Percentiles rank a stretch among this genome's conserved stretches.
Evolutionary conservation across 1,140 invertebrate species (phyloP).

Genomic region (Drosophila dunni): DNA sequence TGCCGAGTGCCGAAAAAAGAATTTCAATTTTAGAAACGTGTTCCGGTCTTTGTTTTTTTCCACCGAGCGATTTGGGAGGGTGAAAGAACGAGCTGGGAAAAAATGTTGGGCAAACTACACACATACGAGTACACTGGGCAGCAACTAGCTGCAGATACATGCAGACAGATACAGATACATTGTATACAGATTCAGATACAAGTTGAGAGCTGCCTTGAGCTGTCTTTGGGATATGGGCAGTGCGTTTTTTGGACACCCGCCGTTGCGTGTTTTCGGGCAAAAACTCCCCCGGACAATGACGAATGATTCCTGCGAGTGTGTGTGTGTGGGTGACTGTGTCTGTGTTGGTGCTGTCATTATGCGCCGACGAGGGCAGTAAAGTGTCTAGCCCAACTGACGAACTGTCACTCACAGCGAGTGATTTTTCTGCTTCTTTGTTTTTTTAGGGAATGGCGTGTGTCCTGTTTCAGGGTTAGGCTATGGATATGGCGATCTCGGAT

Average conservation of each 20-base stretch:
- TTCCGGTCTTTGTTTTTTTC: constrained; percentile 47
- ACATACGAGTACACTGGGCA: constrained; percentile 32
- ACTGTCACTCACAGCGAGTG: constrained; percentile 71
- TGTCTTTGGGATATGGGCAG: constrained; percentile 59
- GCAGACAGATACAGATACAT: constrained; percentile 17
- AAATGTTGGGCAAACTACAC: constrained; percentile 16
- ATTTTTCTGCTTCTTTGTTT: constrained; percentile 26
- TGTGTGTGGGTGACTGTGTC: constrained; percentile 9
- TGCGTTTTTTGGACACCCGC: constrained; percentile 75
- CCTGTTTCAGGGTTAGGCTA: constrained; percentile 10
- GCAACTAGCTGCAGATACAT: constrained; percentile 3
- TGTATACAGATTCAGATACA: constrained; percentile 23
- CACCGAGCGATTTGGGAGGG: constrained; percentile 31
- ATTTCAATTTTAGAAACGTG: constrained; percentile 83
- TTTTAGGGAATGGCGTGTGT: constrained; percentile 57
- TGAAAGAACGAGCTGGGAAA: constrained; percentile 34
- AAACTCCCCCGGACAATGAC: constrained; percentile 77
- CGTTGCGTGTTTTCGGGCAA: constrained; percentile 44
- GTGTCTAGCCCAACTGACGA: constrained; percentile 74
- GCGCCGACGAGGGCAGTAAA: constrained; percentile 59
- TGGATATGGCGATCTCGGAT: constrained; percentile 47
- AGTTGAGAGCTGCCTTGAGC: constrained; percentile 65
- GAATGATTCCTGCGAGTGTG: constrained; percentile 55
- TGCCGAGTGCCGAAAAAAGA: constrained; percentile 55
- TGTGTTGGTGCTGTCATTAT: constrained; percentile 63